Conservation (phyloP, 1,140 invertebrate genomes). For the Acromyrmex heyeri region DNA sequence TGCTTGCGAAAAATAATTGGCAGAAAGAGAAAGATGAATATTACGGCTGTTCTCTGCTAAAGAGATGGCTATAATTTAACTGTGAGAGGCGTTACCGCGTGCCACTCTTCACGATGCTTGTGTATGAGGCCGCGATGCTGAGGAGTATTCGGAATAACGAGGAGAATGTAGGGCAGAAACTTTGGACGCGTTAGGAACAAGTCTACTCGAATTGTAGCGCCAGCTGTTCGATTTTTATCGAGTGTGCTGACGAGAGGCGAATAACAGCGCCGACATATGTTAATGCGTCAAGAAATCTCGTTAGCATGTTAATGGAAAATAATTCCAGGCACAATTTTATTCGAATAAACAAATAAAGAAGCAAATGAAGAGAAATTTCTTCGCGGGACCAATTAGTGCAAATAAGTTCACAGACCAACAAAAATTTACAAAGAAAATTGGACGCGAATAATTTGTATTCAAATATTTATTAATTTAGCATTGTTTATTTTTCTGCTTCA, state of each 20-base stretch:
- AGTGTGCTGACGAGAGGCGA: background rate
- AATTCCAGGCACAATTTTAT: background rate
- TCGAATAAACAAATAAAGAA: background rate
- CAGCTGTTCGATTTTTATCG: conserved; percentile 44
- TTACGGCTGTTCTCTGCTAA: conserved; percentile 30
- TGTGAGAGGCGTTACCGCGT: conserved; percentile 12
- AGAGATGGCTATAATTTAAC: conserved; percentile 31
- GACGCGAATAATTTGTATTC: background rate
- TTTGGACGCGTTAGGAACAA: conserved; percentile 37
- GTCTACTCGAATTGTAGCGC: background rate
- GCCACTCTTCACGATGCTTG: conserved; percentile 42
- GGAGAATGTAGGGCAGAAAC: conserved; percentile 53
- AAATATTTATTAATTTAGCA: background rate
- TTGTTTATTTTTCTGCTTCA: background rate
- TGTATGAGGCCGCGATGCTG: conserved; percentile 32
- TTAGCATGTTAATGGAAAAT: background rate
- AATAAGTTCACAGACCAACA: conserved; percentile 11
- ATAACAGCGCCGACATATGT: conserved; percentile 18
- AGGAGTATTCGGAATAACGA: conserved; percentile 49
- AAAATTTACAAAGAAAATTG: conserved; percentile 1
- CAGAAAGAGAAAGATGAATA: background rate
- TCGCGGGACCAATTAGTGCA: background rate
- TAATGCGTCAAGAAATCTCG: background rate
- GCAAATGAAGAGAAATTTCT: background rate
- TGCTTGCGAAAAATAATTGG: conserved; percentile 45